phyloP scores from a whole-genome alignment of 2,888 invertebrate genomes.

The Anorthoa munda region DNA sequence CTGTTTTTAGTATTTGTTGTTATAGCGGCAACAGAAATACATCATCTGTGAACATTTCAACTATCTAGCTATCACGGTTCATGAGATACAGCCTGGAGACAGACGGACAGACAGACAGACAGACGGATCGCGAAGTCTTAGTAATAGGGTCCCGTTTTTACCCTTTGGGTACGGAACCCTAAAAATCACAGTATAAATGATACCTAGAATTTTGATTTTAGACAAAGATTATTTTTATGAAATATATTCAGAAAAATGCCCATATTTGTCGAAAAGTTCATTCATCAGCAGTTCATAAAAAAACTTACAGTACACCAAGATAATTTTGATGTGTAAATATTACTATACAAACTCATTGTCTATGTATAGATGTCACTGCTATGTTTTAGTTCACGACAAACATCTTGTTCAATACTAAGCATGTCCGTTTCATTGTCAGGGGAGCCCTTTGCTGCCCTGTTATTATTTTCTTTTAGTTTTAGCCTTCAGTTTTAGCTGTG shows the following conservation, averaged over 20 bases:
- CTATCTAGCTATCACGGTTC: too few species aligned
- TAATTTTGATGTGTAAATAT: slow-evolving; percentile 53
- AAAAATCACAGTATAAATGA: too few species aligned
- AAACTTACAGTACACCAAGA: slow-evolving; percentile 38
- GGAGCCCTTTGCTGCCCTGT: slow-evolving; percentile 36
- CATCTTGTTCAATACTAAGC: slow-evolving; percentile 53
- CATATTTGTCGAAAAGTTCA: neutral
- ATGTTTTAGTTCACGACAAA: slow-evolving; percentile 56
- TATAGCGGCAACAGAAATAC: too few species aligned
- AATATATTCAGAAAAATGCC: neutral
- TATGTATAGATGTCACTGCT: slow-evolving; percentile 59
- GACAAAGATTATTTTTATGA: too few species aligned
- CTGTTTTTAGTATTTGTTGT: too few species aligned
- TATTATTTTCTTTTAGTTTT: slow-evolving; percentile 46
- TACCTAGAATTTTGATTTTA: too few species aligned
- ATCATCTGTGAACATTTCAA: too few species aligned
- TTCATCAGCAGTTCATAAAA: neutral
- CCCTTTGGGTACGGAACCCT: too few species aligned
- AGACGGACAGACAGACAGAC: too few species aligned
- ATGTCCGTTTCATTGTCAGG: slow-evolving; percentile 63
- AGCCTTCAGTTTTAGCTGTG: slow-evolving; percentile 48
- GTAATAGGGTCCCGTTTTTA: too few species aligned
- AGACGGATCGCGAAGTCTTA: too few species aligned
- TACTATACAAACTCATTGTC: slow-evolving; percentile 28
- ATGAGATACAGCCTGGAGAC: too few species aligned